phyloP scores from a whole-genome alignment of 2,113 vertebrate species.

The Tetrax tetrax region DNA sequence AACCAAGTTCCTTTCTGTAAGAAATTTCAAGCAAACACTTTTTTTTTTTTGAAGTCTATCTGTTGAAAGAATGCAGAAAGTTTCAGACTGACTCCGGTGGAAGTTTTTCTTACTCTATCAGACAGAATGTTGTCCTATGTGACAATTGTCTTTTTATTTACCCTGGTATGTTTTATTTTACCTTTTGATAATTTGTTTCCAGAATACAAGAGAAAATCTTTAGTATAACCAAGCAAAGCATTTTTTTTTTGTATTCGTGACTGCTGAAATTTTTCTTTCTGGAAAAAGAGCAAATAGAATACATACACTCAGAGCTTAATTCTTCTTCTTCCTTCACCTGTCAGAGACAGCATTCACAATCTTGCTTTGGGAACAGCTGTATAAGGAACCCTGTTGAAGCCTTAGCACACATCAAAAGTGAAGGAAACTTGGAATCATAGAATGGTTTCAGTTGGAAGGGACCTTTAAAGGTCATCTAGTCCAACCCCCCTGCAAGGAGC shows the following conservation, averaged over 20 bases:
- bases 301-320: neutral
- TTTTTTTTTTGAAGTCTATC: neutral
- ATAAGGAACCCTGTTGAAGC: neutral
- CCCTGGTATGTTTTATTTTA: neutral
- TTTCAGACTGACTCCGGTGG: neutral
- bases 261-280: neutral
- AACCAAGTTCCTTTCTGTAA: neutral
- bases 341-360: neutral
- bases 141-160: neutral
- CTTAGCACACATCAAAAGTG: neutral
- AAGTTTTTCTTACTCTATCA: neutral
- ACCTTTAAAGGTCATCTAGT: too few relatives aligned
- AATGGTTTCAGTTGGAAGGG: too few relatives aligned
- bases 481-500: too few relatives aligned
- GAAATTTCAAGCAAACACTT: neutral
- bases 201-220: neutral
- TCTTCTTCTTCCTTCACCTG: neutral
- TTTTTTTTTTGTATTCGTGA: neutral
- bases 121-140: neutral
- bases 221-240: neutral
- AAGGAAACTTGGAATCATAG: neutral
- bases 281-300: neutral
- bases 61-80: neutral
- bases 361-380: neutral
- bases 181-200: neutral